Evolutionary conservation across 2,888 invertebrate genomes (phyloP).

Genomic region (Strigamia transsilvanica): DNA sequence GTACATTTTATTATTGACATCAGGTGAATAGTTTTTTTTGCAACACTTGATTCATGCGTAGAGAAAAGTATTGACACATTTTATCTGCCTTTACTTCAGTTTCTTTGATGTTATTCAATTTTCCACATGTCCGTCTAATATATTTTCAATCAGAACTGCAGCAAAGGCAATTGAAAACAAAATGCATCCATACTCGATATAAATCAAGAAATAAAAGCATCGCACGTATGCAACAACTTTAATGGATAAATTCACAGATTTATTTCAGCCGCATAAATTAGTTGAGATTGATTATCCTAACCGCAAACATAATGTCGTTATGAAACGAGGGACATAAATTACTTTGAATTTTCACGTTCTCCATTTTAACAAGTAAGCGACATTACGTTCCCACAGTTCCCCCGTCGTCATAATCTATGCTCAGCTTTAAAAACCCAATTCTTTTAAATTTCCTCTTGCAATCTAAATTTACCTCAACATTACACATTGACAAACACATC

Average conservation of each 20-base stretch:
- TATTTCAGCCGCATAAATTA: slow-evolving; percentile 43
- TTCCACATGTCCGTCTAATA: background rate
- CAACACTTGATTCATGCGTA: background rate
- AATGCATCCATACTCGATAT: slow-evolving; percentile 9
- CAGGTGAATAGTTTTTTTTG: background rate
- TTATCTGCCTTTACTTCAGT: background rate
- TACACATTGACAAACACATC: slow-evolving; percentile 39
- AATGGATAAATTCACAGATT: slow-evolving; percentile 40
- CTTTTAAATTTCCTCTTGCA: slow-evolving; percentile 22
- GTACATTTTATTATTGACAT: too few relatives aligned
- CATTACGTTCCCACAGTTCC: background rate
- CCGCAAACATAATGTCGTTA: slow-evolving; percentile 49
- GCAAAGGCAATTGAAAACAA: background rate
- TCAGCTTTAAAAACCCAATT: slow-evolving; percentile 39
- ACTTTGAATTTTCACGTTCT: background rate
- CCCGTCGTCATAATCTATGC: background rate
- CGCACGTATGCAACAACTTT: background rate
- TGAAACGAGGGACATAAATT: slow-evolving; percentile 23
- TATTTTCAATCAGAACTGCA: slow-evolving; percentile 7
- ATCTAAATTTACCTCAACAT: slow-evolving; percentile 39
- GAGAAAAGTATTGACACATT: background rate
- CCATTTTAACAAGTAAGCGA: background rate
- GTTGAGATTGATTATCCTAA: slow-evolving; percentile 34
- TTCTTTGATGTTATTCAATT: slow-evolving; percentile 12
- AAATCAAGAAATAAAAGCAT: slow-evolving; percentile 24